Percentiles rank a stretch among this genome's conserved stretches.
Conservation (phyloP, 2,113 vertebrate species). For the Sander lucioperca region DNA sequence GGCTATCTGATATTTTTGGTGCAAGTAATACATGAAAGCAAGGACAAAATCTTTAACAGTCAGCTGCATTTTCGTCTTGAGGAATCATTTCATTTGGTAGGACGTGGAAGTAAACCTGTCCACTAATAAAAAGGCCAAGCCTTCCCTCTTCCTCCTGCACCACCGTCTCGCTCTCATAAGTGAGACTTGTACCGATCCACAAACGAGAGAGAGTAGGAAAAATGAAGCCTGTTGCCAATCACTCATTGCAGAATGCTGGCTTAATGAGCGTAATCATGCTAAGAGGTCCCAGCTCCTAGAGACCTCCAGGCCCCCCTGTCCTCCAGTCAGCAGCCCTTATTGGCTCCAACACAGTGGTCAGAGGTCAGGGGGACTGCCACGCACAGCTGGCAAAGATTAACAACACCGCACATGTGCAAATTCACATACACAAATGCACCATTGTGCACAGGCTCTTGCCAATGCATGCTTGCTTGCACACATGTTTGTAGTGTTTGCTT, state of each 20-base stretch:
- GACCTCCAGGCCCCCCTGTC: constrained; percentile 44
- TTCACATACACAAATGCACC: constrained; percentile 70
- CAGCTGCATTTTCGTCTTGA: constrained; percentile 1
- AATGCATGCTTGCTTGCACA: constrained; percentile 46
- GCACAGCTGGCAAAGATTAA: constrained; percentile 84
- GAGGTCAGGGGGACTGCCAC: constrained; percentile 71
- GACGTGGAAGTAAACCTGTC: constrained; percentile 17
- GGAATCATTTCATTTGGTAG: background rate
- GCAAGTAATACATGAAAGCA: constrained; percentile 10
- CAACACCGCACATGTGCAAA: constrained; percentile 71
- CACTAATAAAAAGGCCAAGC: constrained; percentile 8
- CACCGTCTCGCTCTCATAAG: constrained; percentile 26
- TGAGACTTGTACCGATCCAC: constrained; percentile 20
- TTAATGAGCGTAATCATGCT: constrained; percentile 78
- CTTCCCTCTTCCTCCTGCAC: background rate
- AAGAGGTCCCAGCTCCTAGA: constrained; percentile 74
- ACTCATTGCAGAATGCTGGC: constrained; percentile 43
- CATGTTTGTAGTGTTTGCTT: constrained; percentile 53
- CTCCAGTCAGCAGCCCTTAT: constrained; percentile 50
- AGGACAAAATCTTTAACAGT: background rate
- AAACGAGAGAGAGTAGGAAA: constrained; percentile 18
- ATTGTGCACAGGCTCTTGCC: constrained; percentile 58
- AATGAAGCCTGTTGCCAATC: constrained; percentile 69
- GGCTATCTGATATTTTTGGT: constrained; percentile 15
- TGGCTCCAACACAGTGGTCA: constrained; percentile 58